A percentile compares a stretch with the other conserved stretches of the same genome.
phyloP scores from a whole-genome alignment of 2,797 vertebrate species.

The Anguilla obscura region DNA sequence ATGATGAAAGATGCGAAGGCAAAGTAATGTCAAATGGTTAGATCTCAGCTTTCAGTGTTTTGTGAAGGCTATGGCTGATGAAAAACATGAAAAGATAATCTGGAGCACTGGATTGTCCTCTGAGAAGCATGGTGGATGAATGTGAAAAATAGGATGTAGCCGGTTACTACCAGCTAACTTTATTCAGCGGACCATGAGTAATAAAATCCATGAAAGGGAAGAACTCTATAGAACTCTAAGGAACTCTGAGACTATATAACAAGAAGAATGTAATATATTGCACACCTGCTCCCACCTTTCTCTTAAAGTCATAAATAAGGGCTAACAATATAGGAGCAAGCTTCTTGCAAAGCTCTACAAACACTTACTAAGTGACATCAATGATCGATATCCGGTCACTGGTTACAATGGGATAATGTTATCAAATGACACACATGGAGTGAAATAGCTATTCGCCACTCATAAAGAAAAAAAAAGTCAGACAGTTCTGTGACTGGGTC shows the following conservation, averaged over 20 bases:
- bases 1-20: not conserved
- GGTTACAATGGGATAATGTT: conserved; percentile 34
- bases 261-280: not conserved
- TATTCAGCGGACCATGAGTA: not conserved
- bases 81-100: conserved; percentile 3
- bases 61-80: not conserved
- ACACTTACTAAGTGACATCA: conserved; percentile 19
- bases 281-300: not conserved
- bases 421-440: conserved; percentile 34
- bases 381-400: conserved; percentile 29
- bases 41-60: not conserved
- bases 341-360: not conserved
- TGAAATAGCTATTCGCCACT: conserved; percentile 41
- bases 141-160: not conserved
- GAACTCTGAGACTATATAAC: not conserved
- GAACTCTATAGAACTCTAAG: not conserved
- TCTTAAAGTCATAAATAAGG: conserved; percentile 3
- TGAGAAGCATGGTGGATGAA: not conserved
- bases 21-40: not conserved
- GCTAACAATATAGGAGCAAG: conserved; percentile 15
- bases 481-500: conserved; percentile 33
- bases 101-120: not conserved
- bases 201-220: not conserved
- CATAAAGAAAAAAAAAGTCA: conserved; percentile 45
- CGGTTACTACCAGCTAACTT: not conserved